A percentile compares a stretch with the other conserved stretches of the same genome.
phyloP scores from a whole-genome alignment of 1,140 invertebrate genomes.

The Drosophila sechellia region DNA sequence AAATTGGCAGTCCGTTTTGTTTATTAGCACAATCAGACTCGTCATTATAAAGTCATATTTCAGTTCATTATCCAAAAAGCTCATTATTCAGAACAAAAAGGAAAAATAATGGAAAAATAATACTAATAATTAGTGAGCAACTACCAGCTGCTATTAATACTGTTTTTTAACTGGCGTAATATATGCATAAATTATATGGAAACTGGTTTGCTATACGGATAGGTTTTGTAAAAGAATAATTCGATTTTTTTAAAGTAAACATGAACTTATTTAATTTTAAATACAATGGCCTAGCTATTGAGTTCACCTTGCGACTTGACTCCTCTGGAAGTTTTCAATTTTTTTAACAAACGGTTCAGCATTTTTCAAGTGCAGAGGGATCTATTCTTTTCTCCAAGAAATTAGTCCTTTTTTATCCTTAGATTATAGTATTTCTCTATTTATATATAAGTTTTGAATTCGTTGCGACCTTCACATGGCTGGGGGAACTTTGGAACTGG shows the following conservation, averaged over 20 bases:
- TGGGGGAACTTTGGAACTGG: slow-evolving; percentile 33
- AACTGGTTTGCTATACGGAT: not conserved
- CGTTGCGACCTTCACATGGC: slow-evolving; percentile 47
- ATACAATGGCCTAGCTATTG: not conserved
- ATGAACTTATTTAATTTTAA: not conserved
- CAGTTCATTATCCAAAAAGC: too few species aligned
- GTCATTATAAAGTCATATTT: too few species aligned
- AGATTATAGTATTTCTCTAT: not conserved
- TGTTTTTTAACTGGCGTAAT: not conserved
- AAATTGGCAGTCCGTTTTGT: too few species aligned
- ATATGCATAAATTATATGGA: not conserved
- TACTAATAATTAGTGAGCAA: too few species aligned
- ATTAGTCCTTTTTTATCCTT: not conserved
- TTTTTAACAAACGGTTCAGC: slow-evolving; percentile 44
- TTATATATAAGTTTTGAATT: not conserved
- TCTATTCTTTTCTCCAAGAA: not conserved
- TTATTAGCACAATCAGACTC: too few species aligned
- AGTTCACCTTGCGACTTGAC: slow-evolving; percentile 15
- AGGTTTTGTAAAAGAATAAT: not conserved
- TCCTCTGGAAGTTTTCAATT: slow-evolving; percentile 31
- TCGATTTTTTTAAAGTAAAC: not conserved
- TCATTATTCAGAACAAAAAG: not conserved
- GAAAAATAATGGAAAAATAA: too few species aligned
- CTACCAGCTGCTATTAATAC: not conserved
- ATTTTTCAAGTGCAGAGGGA: slow-evolving; percentile 27